These are phyloP conservation scores for Idaea biselata DNA, from an alignment of 2,888 invertebrate genomes.

Conservation along the genomic window DNA sequence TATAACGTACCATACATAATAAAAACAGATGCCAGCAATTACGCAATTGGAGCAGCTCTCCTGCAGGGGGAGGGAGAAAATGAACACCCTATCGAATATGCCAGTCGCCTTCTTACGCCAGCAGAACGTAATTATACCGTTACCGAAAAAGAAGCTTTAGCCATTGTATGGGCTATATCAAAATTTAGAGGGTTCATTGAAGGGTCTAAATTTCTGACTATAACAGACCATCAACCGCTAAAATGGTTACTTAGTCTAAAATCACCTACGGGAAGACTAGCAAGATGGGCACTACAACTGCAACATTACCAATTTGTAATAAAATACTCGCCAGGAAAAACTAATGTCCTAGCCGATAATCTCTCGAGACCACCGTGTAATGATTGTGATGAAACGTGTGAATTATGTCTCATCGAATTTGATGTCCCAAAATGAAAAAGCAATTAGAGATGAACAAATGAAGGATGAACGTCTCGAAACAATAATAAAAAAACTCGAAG, in stretches of 20 bases:
- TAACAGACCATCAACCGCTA: constrained; percentile 7
- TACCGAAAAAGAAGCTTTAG: constrained; percentile 1
- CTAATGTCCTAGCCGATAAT: constrained; percentile 8
- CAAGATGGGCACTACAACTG: background rate
- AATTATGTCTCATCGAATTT: background rate
- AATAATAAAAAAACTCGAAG: too few species aligned
- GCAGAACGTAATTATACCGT: constrained; percentile 8
- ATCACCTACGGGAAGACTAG: background rate
- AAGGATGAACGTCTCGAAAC: too few species aligned
- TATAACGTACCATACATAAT: constrained; percentile 16
- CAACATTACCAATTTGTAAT: constrained; percentile 1
- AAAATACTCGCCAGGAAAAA: constrained; percentile 8
- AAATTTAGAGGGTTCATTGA: constrained; percentile 6
- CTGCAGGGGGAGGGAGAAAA: constrained; percentile 31
- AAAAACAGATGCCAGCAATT: constrained; percentile 37
- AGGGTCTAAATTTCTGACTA: background rate
- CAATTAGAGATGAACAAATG: too few species aligned
- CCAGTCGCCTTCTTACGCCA: constrained; percentile 17
- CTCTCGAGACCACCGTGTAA: constrained; percentile 4
- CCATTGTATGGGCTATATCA: background rate
- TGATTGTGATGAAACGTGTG: background rate
- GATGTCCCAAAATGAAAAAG: too few species aligned
- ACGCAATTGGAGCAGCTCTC: constrained; percentile 34
- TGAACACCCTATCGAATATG: constrained; percentile 33
- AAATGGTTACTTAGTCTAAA: background rate